Base-by-base conservation (phyloP, 1,140 invertebrate species). In the Metopolophium dirhodum region DNA sequence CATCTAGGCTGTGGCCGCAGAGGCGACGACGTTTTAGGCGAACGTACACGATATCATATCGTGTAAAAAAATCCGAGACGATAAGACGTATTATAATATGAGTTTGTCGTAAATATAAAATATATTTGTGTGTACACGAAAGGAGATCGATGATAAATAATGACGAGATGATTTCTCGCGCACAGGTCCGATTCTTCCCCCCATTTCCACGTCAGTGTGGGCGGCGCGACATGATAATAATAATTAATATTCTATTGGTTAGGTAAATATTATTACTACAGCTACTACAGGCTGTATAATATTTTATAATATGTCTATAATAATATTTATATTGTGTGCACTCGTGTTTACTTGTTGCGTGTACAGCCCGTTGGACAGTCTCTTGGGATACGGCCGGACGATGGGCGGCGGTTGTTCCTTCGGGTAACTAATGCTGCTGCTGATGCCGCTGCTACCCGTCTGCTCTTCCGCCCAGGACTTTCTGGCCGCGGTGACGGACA, bases 401-500 rank as follows among this genome's bases (percentile, higher is more conserved):
- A 97, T 97, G 83, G 96, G 95, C 18, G 96, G 96, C 49, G 96
- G 95, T 94, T 97, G 96, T 95, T 97, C 97, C 95, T 97, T 97
- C 37, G 97, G 96, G 94, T 97, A 97, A 95, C 97, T 97, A 93
- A 94, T 88, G 23, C 14, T 49, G 86, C 22, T 83, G 82, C 22
- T 41, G 83, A 41, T 83, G 35, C 41, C 41, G 83, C 9, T 97
- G 96, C 94, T 86, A 2, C 23, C 9, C 45, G 37, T 90, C 37
- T 90, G 89, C 37, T 90, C 89, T 30, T 97, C 97, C 85, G 97
- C 97, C 97, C 97, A 97, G 77, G 97, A 97, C 94, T 97, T 97
- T 93, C 96, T 97, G 93, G 97, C 95, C 94, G 96, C 95, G 14
- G 82, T 51, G 82, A 83, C 77, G 51, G 96, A 96, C 94, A 96